Evolutionary conservation across 2,113 vertebrate species (phyloP).

Genomic region (Dasyprocta punctata): DNA sequence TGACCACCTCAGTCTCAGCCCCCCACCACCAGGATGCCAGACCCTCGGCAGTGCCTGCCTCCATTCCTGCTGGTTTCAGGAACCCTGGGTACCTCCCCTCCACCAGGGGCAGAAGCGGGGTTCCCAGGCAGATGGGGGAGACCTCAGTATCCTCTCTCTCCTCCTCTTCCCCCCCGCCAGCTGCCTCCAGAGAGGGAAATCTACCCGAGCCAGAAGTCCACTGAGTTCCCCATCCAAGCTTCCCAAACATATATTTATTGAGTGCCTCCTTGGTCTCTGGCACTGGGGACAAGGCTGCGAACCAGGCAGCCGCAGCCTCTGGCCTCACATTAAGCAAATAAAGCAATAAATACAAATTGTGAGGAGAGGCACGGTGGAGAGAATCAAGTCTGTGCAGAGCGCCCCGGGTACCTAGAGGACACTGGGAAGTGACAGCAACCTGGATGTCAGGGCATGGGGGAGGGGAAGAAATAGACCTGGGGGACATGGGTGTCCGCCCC

Average conservation of each 20-base stretch:
- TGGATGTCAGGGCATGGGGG: fast-evolving
- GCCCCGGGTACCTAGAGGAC: background rate
- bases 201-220: background rate
- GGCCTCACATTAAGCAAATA: slow-evolving; percentile 50
- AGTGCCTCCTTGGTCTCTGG: background rate
- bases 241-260: background rate
- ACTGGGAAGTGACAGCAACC: background rate
- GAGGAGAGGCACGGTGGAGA: background rate
- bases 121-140: background rate
- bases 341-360: slow-evolving; percentile 48
- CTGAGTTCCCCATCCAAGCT: background rate
- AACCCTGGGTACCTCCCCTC: background rate
- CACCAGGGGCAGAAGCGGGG: background rate
- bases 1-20: background rate
- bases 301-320: background rate
- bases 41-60: background rate
- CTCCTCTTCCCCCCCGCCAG: background rate
- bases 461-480: background rate
- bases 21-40: background rate
- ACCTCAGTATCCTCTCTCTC: background rate
- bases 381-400: background rate
- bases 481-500: background rate
- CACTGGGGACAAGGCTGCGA: background rate
- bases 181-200: background rate
- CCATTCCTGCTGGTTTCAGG: background rate